Evolutionary conservation across 1,140 invertebrate species (phyloP).

Genomic region (Gonioctena quinquepunctata): DNA sequence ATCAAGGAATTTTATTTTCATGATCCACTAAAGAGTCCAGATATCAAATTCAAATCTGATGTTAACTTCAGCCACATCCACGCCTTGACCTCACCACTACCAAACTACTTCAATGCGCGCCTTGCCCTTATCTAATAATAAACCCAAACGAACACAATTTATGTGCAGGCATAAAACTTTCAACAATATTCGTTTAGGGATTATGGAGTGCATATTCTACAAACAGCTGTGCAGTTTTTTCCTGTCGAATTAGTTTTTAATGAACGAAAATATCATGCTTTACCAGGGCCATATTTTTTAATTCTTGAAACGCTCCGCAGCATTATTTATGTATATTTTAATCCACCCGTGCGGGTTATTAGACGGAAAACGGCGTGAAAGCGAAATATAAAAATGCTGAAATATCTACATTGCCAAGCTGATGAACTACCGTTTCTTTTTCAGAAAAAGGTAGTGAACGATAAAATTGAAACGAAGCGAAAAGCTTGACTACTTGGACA

Average conservation of each 20-base stretch:
- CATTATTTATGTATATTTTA: slow-evolving; percentile 11
- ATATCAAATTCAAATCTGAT: too few species aligned
- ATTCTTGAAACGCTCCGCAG: not conserved
- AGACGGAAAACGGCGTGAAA: not conserved
- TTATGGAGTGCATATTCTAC: not conserved
- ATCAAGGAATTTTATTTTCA: too few species aligned
- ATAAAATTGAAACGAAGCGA: too few species aligned
- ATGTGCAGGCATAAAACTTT: not conserved
- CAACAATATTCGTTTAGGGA: not conserved
- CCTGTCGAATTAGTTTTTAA: slow-evolving; percentile 2
- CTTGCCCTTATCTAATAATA: too few species aligned
- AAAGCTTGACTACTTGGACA: too few species aligned
- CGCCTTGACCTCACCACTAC: too few species aligned
- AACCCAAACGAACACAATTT: not conserved
- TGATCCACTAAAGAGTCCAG: too few species aligned
- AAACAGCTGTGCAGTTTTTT: not conserved
- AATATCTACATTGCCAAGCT: not conserved
- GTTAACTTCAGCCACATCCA: too few species aligned
- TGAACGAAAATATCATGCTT: not conserved
- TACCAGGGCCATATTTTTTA: slow-evolving; percentile 2
- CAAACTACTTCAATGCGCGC: too few species aligned
- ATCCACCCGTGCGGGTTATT: not conserved
- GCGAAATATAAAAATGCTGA: not conserved
- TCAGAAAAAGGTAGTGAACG: not conserved
- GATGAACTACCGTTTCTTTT: not conserved